Percentiles rank a stretch among this genome's conserved stretches.
Conservation (phyloP, 2,113 vertebrate genomes). For the Alces alces region DNA sequence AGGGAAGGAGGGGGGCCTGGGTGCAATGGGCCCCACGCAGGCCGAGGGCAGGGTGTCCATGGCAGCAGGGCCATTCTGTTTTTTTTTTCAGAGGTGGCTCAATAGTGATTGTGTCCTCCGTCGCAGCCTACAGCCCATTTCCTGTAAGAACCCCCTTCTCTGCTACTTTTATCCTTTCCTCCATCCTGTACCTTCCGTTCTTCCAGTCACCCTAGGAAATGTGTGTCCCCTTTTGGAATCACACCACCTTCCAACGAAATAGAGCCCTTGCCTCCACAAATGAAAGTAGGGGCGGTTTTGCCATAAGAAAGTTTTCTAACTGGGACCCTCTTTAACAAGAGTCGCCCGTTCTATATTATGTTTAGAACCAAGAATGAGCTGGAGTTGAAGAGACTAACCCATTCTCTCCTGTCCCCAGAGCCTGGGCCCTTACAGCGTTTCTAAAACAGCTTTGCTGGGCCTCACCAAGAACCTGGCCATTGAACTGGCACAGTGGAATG, state of each 20-base stretch:
- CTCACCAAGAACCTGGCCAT: slow-evolving; percentile 85
- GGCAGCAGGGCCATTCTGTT: background rate
- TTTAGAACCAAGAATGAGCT: slow-evolving; percentile 5
- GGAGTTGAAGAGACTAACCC: background rate
- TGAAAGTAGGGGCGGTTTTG: no score
- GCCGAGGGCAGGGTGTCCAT: background rate
- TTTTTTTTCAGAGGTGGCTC: slow-evolving; percentile 84
- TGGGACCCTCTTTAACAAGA: background rate
- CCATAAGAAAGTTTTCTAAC: background rate
- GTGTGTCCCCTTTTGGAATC: background rate
- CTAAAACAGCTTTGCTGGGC: slow-evolving; percentile 90
- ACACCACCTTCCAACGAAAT: background rate
- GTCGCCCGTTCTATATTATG: background rate
- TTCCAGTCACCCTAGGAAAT: background rate
- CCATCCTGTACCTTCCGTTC: background rate
- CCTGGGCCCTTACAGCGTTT: slow-evolving; percentile 89
- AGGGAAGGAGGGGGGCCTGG: background rate
- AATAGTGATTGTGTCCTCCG: slow-evolving; percentile 87
- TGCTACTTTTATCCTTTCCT: background rate
- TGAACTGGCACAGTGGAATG: slow-evolving; percentile 83
- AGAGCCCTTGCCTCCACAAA: background rate
- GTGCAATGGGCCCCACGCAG: rapidly evolving
- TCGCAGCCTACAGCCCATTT: slow-evolving; percentile 84
- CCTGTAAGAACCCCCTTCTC: slow-evolving; percentile 74
- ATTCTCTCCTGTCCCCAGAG: slow-evolving; percentile 70